Evolutionary conservation across 2,888 invertebrate genomes (phyloP), one percentile per base, ranked within the genome.

Genomic region (Lathronympha strigana): DNA sequence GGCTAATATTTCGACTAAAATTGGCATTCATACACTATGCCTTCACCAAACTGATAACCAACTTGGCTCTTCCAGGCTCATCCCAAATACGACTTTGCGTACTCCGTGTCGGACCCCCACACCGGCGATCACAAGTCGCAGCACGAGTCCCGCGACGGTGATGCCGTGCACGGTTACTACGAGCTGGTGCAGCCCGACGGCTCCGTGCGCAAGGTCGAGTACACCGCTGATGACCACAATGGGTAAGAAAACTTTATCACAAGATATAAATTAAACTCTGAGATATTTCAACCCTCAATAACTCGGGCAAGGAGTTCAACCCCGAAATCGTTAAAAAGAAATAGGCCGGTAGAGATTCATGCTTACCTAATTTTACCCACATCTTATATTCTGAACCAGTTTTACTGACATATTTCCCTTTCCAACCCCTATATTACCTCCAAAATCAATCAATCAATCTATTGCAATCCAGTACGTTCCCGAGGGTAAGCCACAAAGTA

Each of bases 91-190:
- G 87, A 88, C 72, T 93, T 88, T 73, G 88, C 85, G 31, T 93
- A 93, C 79, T 92, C 93, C 64, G 93, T 93, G 40, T 77, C 90
- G 8, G 93, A 93, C 78, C 90, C 90, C 8, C 92, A 93, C 81
- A 93, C 93, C 70, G 93, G 93, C 43, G 93, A 93, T 83, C 86
- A 90, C 78, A 93, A 93, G 80, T 82, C 86, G 13, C 92, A 92
- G 80, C 91, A 92, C 72, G 93, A 93, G 80, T 79, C 78, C 71
- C 87, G 90, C 71, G 93, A 93, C 70, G 93, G 93, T 31, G 93
- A 93, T 75, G 84, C 80, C 19, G 93, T 93, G 21, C 92, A 93
- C 71, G 93, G 93, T 17, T 81, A 75, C 73, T 92, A 93, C 83
- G 88, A 90, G 2, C 81, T 93, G 61, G 86, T 92, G 57, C 92